Base-by-base conservation (phyloP, 1,140 invertebrate genomes). In the Magallana ariakensis region DNA sequence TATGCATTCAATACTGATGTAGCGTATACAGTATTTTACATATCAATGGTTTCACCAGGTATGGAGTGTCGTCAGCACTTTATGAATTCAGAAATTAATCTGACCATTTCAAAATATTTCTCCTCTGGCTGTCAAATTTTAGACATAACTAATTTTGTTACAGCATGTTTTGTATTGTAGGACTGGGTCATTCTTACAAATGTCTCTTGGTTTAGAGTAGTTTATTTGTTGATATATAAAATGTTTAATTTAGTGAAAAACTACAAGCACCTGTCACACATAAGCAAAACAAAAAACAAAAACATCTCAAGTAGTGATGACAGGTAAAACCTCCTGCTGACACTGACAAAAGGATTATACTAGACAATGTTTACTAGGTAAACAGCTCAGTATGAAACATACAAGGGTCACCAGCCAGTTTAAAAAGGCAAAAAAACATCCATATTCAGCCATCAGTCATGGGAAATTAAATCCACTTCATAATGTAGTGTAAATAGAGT, bases 261-360 rank as follows among this genome's bases (percentile, higher is more conserved):
- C 13, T 75, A 75, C 66, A 75, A 75, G 19, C 22, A 75, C 26
- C 66, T 75, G 66, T 75, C 66, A 75, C 2, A 75, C 19, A 75
- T 5, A 33, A 26, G 33, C 22, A 75, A 10, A 8, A 19, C 22
- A 75, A 75, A 75, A 22, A 75, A 75, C 33, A 46, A 46, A 46
- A 46, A 46, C 33, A 46, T 46, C 33, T 46, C 33, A 46, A 46
- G n/a, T 26, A 10, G 13, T 75, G 19, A 26, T 75, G 66, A 75
- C 66, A 75, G 3, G 26, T 13, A 75, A 75, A 26, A 70, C 19
- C 4, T 70, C 58, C 33, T 46, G 33, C 33, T 46, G 33, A 46
- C 33, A 46, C 33, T 46, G 33, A 46, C 33, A 13, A 26, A 11
- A 19, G 33, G 22, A 75, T 75, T 75, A 62, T 62, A 6, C 11